Evolutionary conservation across 2,888 invertebrate genomes (phyloP).

Genomic region (Drosophila nigricruria): DNA sequence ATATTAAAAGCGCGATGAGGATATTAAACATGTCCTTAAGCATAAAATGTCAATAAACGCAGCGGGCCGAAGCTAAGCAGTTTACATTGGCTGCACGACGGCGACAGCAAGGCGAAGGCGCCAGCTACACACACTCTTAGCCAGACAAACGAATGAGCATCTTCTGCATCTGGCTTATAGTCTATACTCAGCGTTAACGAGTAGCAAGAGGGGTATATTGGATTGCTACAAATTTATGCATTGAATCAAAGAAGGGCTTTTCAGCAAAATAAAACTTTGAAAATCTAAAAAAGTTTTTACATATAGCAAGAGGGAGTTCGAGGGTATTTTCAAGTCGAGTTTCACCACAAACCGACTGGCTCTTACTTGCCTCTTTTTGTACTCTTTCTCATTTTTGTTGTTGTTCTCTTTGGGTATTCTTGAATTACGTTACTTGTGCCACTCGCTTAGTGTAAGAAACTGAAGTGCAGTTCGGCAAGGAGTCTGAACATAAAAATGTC

Average conservation of each 20-base stretch:
- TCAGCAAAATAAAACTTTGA: too few species aligned
- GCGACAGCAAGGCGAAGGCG: constrained; percentile 22
- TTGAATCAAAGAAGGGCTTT: too few species aligned
- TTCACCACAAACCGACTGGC: not conserved
- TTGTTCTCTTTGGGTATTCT: constrained; percentile 18
- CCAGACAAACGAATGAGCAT: constrained; percentile 15
- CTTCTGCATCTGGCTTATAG: constrained; percentile 29
- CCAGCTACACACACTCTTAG: constrained; percentile 29
- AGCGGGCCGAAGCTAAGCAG: constrained; percentile 69
- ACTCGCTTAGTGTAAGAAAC: constrained; percentile 35
- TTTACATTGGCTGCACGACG: constrained; percentile 54
- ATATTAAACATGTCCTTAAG: constrained; percentile 78
- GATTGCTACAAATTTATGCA: too few species aligned
- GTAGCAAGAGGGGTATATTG: not conserved
- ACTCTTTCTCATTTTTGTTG: constrained; percentile 13
- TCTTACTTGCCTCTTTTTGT: not conserved
- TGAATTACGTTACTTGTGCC: constrained; percentile 46
- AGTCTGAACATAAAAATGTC: constrained; percentile 17
- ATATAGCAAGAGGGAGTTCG: not conserved
- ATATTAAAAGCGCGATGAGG: constrained; percentile 48
- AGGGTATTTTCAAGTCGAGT: not conserved
- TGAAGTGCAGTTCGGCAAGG: constrained; percentile 36
- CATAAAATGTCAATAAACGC: constrained; percentile 78
- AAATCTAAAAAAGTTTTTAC: too few species aligned
- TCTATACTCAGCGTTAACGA: not conserved